Evolutionary conservation across 2,797 vertebrate genomes (phyloP).

Genomic region (Anas bahamensis): DNA sequence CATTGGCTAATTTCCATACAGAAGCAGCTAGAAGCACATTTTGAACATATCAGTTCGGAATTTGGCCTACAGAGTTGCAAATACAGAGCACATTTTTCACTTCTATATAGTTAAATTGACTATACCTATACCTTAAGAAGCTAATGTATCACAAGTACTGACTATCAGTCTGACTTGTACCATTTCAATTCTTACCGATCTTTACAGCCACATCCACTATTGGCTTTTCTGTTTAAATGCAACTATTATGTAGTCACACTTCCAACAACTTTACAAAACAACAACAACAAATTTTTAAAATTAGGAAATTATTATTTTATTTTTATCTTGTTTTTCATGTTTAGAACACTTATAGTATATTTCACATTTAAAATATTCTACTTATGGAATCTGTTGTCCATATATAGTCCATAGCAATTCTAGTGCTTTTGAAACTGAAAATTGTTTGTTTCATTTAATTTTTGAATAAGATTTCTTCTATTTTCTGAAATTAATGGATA

Average conservation of each 20-base stretch:
- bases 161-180: background rate
- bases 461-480: background rate
- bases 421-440: background rate
- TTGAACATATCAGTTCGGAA: background rate
- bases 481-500: background rate
- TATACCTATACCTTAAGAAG: background rate
- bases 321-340: background rate
- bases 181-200: background rate
- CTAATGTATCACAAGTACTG: background rate
- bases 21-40: background rate
- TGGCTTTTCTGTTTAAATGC: background rate
- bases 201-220: background rate
- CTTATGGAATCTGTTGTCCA: background rate
- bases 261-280: background rate
- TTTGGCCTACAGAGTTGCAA: background rate
- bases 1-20: background rate
- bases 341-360: background rate
- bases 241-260: background rate
- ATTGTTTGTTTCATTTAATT: background rate
- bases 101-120: background rate
- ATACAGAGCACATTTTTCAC: background rate
- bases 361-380: background rate
- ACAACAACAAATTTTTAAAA: background rate
- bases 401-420: background rate
- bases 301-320: background rate